Base-by-base conservation (phyloP, 2,888 invertebrate species). In the Pristionchus entomophagus region DNA sequence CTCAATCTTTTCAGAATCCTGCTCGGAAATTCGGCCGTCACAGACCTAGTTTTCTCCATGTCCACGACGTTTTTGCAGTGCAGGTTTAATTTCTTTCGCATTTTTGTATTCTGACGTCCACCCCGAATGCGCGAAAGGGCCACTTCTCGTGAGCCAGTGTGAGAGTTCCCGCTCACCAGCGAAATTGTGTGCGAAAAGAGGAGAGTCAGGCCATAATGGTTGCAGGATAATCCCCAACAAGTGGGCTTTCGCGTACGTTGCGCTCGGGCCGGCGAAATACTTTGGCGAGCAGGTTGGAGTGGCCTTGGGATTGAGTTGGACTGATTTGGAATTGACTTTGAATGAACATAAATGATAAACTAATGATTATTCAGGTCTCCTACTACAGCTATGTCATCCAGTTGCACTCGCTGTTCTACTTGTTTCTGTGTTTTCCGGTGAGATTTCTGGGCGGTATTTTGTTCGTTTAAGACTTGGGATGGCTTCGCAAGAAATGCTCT, bases 221-320 rank as follows among this genome's bases (percentile, higher is more conserved):
- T 86, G 26, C 87, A 89, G 91, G 86, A 85, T 91, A n/a, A 90
- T 91, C 56, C 91, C 91, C 2, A 89, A 89, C 84, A 89, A 89
- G 86, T 91, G 89, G 89, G 90, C 89, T 0, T 91, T 91, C 69
- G 89, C 89, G 26, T 91, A 91, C 69, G 89, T 91, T n/a, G 88
- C 90, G 0, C 86, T 90, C 14, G 91, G 91, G 0, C 89, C 90
- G 12, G 88, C 88, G 26, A 86, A 88, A 1, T 87, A 85, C 85
- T 85, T 89, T 32, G 88, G 88, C 5, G 88, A 87, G 1, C 59
- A 86, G 53, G 86, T 73, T 19, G 1, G 19, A n/a, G n/a, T n/a
- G n/a, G n/a, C n/a, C 49, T 4, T 56, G 56, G n/a, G 17, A 51
- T 19, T 49, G 26, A 41, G 4, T 77, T 77, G 35, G 22, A 3